Conservation (phyloP, 2,797 vertebrate genomes). For the Liasis olivaceus region DNA sequence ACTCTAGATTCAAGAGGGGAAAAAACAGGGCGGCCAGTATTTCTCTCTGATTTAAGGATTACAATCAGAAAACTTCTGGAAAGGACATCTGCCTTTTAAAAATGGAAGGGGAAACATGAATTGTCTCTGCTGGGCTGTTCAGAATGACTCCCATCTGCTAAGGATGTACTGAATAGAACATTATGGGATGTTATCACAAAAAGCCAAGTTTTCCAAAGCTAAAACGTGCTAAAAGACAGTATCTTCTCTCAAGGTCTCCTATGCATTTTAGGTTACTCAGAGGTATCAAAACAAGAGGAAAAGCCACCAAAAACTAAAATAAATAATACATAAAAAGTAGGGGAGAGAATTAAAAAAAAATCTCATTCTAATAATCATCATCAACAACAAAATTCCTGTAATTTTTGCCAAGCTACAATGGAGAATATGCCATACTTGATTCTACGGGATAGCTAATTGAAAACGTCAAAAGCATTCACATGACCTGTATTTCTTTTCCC, state of each 20-base stretch:
- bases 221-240: neutral
- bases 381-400: neutral
- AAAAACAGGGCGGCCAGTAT: neutral
- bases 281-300: neutral
- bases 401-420: neutral
- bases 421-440: neutral
- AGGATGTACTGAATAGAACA: slow-evolving; percentile 24
- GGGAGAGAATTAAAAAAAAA: neutral
- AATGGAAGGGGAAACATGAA: slow-evolving; percentile 30
- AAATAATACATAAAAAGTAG: neutral
- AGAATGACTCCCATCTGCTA: slow-evolving; percentile 6
- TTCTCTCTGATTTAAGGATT: slow-evolving; percentile 45
- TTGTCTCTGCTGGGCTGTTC: slow-evolving; percentile 36
- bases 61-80: slow-evolving; percentile 51
- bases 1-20: neutral
- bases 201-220: neutral
- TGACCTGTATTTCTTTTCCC: too few relatives aligned
- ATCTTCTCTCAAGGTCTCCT: neutral
- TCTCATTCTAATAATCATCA: too few relatives aligned
- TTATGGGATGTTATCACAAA: neutral
- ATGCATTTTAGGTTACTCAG: neutral
- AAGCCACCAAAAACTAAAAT: neutral
- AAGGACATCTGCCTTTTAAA: slow-evolving; percentile 47
- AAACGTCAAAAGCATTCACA: too few relatives aligned
- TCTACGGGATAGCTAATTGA: neutral